These are phyloP conservation scores for Papilio helenus DNA, from an alignment of 1,140 invertebrate genomes.

Conservation along the genomic window DNA sequence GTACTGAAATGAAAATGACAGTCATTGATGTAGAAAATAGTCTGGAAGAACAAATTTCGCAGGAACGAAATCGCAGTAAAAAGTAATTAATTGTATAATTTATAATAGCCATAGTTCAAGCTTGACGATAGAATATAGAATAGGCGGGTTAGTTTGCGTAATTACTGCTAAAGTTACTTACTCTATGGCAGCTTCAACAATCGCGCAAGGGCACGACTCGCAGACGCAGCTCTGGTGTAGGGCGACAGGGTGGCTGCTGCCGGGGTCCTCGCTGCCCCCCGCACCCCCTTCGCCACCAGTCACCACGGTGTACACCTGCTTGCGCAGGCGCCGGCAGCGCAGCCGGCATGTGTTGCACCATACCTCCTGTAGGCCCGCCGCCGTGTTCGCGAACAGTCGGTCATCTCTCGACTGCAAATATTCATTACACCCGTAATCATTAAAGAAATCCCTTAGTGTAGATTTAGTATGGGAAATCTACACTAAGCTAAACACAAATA, in stretches of 20 bases:
- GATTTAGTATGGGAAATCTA: too few relatives aligned
- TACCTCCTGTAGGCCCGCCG: slow-evolving; percentile 55
- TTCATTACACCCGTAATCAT: not conserved
- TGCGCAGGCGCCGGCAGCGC: slow-evolving; percentile 45
- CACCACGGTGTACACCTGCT: slow-evolving; percentile 41
- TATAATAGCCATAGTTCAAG: too few relatives aligned
- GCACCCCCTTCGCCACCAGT: not conserved
- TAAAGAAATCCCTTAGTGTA: not conserved
- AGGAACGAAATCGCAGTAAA: too few relatives aligned
- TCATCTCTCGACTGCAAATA: slow-evolving; percentile 51
- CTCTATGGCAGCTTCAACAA: slow-evolving; percentile 54
- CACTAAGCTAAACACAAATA: too few relatives aligned
- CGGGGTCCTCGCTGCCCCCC: not conserved
- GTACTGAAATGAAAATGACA: slow-evolving; percentile 47
- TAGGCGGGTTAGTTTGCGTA: not conserved
- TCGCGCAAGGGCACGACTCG: slow-evolving; percentile 55
- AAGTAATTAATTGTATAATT: too few relatives aligned
- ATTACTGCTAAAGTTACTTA: slow-evolving; percentile 9
- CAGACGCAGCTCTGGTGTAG: slow-evolving; percentile 50
- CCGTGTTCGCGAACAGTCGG: slow-evolving; percentile 49
- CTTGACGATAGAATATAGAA: too few relatives aligned
- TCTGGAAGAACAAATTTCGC: too few relatives aligned
- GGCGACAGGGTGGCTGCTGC: slow-evolving; percentile 21
- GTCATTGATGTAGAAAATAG: too few relatives aligned
- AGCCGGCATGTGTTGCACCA: slow-evolving; percentile 60